Conservation (phyloP, 2,113 vertebrate genomes). For the Rhipidura dahli region DNA sequence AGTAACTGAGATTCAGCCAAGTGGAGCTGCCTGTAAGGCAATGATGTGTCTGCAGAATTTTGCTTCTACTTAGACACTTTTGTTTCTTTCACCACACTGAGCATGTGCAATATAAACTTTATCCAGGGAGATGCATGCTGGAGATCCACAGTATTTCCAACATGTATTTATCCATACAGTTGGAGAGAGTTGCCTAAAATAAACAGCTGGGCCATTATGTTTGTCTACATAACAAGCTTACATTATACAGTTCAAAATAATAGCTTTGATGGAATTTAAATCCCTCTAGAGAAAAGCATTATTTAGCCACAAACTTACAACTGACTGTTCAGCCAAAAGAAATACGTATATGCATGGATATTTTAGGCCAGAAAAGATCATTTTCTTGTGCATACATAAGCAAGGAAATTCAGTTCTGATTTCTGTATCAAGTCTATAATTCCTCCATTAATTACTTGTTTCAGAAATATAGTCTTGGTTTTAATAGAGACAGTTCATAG, state of each 20-base stretch:
- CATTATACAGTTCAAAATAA: conserved; percentile 27
- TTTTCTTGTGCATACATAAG: not conserved
- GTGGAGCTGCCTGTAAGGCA: not conserved
- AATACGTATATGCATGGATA: not conserved
- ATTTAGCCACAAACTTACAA: not conserved
- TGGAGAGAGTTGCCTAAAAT: conserved; percentile 1
- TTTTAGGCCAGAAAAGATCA: not conserved
- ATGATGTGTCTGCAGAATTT: not conserved
- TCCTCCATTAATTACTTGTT: not conserved
- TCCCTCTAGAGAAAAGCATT: conserved; percentile 14
- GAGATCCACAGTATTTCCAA: not conserved
- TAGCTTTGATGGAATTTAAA: conserved; percentile 45
- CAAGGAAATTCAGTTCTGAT: not conserved
- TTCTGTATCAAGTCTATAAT: not conserved
- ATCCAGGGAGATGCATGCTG: not conserved
- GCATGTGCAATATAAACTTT: not conserved
- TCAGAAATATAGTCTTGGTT: not conserved
- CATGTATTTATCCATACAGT: not conserved
- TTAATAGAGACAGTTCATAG: not conserved
- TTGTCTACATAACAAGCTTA: conserved; percentile 6
- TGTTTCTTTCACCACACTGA: not conserved
- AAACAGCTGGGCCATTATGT: not conserved
- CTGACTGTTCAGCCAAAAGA: not conserved
- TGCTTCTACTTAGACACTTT: not conserved
- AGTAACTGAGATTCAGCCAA: not conserved